Conservation (phyloP, 2,888 invertebrate genomes). For the Craniophora ligustri region DNA sequence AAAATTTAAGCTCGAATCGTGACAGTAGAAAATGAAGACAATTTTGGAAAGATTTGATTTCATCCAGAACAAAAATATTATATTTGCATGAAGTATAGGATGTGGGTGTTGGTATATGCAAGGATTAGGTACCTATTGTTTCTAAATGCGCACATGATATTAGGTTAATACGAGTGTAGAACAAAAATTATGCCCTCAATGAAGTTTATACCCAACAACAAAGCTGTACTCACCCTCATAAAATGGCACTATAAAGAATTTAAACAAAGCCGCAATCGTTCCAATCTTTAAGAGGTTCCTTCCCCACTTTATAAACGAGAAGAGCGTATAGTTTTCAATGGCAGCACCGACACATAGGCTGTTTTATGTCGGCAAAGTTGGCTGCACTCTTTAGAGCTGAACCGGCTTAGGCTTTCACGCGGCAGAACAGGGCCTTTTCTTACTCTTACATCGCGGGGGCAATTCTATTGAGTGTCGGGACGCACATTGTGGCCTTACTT, state of each 20-base stretch:
- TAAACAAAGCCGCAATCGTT: slow-evolving; percentile 45
- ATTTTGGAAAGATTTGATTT: too few species aligned
- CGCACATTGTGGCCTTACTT: slow-evolving; percentile 65
- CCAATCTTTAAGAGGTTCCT: slow-evolving; percentile 42
- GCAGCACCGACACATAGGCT: slow-evolving; percentile 59
- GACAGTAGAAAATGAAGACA: background rate
- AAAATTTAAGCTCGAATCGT: background rate
- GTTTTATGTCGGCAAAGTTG: slow-evolving; percentile 61
- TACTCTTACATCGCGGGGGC: slow-evolving; percentile 62
- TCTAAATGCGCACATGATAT: too few species aligned
- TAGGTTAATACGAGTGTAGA: too few species aligned
- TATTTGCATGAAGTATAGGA: too few species aligned
- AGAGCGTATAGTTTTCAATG: slow-evolving; percentile 69
- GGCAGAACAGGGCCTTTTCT: slow-evolving; percentile 73
- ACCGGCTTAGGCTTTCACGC: slow-evolving; percentile 75
- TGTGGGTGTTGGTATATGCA: too few species aligned
- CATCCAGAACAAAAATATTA: too few species aligned
- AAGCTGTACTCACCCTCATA: slow-evolving; percentile 15
- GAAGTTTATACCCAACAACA: slow-evolving; percentile 14
- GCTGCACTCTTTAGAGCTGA: slow-evolving; percentile 64
- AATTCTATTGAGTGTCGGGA: slow-evolving; percentile 71
- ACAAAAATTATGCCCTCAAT: too few species aligned
- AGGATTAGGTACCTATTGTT: too few species aligned
- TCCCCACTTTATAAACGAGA: slow-evolving; percentile 56
- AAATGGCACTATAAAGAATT: slow-evolving; percentile 34